phyloP scores from a whole-genome alignment of 1,140 invertebrate species.

The Oscheius sp. region DNA sequence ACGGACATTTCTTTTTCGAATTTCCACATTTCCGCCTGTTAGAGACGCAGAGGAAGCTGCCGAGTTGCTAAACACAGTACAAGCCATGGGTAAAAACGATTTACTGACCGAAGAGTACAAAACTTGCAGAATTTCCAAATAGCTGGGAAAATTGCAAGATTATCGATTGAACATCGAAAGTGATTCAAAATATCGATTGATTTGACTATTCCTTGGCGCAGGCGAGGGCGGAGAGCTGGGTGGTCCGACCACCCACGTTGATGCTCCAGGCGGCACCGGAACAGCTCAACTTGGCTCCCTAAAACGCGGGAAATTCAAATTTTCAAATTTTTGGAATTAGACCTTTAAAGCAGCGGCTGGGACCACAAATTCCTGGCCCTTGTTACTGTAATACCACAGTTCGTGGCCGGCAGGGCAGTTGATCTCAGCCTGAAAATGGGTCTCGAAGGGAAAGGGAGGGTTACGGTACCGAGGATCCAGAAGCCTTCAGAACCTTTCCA shows the following conservation, averaged over 20 bases:
- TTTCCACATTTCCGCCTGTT: too few relatives aligned
- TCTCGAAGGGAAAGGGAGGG: background rate
- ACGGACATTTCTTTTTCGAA: too few relatives aligned
- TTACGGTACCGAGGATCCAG: background rate
- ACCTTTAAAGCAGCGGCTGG: background rate
- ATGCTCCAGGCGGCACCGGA: background rate
- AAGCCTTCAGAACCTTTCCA: background rate
- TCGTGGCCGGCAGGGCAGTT: background rate
- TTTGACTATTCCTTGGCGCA: slow-evolving; percentile 4
- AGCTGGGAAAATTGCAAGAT: too few relatives aligned
- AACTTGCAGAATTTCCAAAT: too few relatives aligned
- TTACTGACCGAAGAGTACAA: too few relatives aligned
- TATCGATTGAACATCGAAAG: too few relatives aligned
- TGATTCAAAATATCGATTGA: too few relatives aligned
- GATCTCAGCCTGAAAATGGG: background rate
- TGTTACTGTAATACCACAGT: background rate
- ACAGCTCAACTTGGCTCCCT: background rate
- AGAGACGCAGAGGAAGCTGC: too few relatives aligned
- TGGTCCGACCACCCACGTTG: background rate
- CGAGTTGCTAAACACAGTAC: too few relatives aligned
- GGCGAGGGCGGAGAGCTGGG: background rate
- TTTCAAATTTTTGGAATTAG: background rate
- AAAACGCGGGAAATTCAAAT: background rate
- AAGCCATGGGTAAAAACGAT: too few relatives aligned
- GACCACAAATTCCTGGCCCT: slow-evolving; percentile 1